Evolutionary conservation across 2,797 vertebrate species (phyloP).

Genomic region (Sebastes dallii): DNA sequence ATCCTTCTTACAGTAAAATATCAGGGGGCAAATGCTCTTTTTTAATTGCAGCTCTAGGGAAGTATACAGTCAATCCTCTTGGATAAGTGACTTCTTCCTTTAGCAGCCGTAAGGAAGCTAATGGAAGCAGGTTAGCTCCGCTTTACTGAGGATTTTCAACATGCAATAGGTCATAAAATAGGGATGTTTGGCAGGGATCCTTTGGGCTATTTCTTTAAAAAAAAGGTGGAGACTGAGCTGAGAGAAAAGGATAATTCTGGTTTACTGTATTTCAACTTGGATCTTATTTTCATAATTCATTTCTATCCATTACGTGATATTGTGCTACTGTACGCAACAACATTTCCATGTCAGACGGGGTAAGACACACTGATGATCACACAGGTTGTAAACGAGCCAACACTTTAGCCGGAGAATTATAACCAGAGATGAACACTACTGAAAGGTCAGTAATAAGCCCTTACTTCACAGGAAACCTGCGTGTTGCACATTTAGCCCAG

Average conservation of each 20-base stretch:
- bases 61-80: slow-evolving; percentile 69
- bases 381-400: background rate
- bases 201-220: background rate
- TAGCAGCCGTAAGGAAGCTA: slow-evolving; percentile 53
- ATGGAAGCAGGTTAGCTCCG: slow-evolving; percentile 46
- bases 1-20: slow-evolving; percentile 62
- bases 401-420: background rate
- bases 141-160: slow-evolving; percentile 3
- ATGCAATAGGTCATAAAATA: slow-evolving; percentile 20
- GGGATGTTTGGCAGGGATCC: background rate
- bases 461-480: background rate
- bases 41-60: slow-evolving; percentile 74
- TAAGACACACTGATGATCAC: background rate
- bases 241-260: background rate
- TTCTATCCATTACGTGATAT: background rate
- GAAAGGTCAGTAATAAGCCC: background rate
- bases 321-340: background rate
- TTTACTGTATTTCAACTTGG: background rate
- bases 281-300: background rate
- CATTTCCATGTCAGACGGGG: background rate
- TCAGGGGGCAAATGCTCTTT: slow-evolving; percentile 55
- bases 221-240: background rate
- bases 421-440: background rate
- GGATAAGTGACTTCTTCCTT: slow-evolving; percentile 64
- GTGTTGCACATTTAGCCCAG: too few relatives aligned